Base-by-base conservation (phyloP, 2,888 invertebrate genomes). In the Thymelicus sylvestris region DNA sequence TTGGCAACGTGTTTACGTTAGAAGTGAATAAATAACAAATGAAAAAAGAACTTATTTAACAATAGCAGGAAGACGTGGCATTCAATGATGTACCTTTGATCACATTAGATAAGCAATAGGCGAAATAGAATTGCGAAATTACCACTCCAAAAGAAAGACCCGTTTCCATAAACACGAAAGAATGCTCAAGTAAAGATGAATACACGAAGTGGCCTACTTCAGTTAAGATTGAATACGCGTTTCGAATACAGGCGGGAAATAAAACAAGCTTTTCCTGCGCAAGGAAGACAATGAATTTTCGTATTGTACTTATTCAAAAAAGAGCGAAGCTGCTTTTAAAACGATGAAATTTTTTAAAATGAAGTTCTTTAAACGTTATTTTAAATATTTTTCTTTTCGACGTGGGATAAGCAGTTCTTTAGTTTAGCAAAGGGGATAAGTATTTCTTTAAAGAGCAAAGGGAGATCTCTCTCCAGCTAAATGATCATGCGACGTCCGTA, bases 131-230 rank as follows among this genome's bases (percentile, higher is more conserved):
- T 65, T 31, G 59, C 59, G 13, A 41, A 41, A 39, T 41, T 13
- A 41, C 39, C 41, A 19, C 19, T 65, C 55, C 13, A 59, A 50
- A 39, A 48, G 47, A 39, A 63, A 55, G 48, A 6, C 70, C 55
- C 50, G 41, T 67, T 52, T 47, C 63, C 47, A 39, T 65, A 60
- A 64, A 69, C 39, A 44, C 48, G 67, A 31, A 67, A 39, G 59
- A 64, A 64, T 41, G 69, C 48, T 50, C 69, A 70, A 69, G 69
- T 41, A 60, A 70, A 60, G 48, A 57, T 70, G 64, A 59, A 68
- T 63, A 68, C 63, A 64, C 57, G 69, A 64, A 69, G 63, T 59
- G 69, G 69, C 69, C 69, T 69, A 69, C 69, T 69, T 59, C 24
- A 47, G 48, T 69, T 63, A 59, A 64, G 63, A 69, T 69, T 64